Evolutionary conservation across 2,113 vertebrate species (phyloP), one percentile per base, ranked within the genome.

Genomic region (Salvelinus fontinalis): DNA sequence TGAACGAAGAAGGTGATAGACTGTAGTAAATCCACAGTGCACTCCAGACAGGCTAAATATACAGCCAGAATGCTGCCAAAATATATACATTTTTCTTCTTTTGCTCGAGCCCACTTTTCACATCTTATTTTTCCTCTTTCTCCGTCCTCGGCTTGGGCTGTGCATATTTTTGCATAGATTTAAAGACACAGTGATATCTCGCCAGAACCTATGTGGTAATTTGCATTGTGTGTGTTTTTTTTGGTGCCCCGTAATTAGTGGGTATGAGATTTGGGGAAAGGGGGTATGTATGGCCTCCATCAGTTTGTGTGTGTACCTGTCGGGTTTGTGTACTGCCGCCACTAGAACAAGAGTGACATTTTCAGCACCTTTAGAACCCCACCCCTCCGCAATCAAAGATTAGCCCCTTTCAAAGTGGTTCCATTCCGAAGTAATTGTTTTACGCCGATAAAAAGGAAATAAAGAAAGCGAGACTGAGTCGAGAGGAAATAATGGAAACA

Each of bases 91-190:
- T 60, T 83, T 81, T 26, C 29, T 9, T 49, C 9, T 39, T 26
- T 27, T 75, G 7, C 31, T 29, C 18, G 44, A n/a, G n/a, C 65
- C 75, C 75, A 78, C 75, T 85, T 82, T 83, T 85, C 78, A 84
- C 79, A 87, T 86, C 79, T 83, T 87, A 84, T 84, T 82, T 81
- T 79, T 70, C 77, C 80, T 67, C 16, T 57, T 20, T 57, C 18
- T 57, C 18, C 54, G 26, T 20, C n/a, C n/a, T 62, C 7, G n/a
- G n/a, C 59, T 22, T 54, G n/a, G 59, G 59, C 59, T 24, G 62
- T 76, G 84, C 83, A 87, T 86, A 83, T 85, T 83, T 89, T 88
- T 89, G 85, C 89, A 89, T 89, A 88, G 78, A 75, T 90, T 90
- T 88, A 90, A 69, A 77, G 73, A 44, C 3, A 5, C 26, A 0